These are phyloP conservation scores for Athene cunicularia DNA, from an alignment of 2,113 vertebrate genomes.

Conservation along the genomic window DNA sequence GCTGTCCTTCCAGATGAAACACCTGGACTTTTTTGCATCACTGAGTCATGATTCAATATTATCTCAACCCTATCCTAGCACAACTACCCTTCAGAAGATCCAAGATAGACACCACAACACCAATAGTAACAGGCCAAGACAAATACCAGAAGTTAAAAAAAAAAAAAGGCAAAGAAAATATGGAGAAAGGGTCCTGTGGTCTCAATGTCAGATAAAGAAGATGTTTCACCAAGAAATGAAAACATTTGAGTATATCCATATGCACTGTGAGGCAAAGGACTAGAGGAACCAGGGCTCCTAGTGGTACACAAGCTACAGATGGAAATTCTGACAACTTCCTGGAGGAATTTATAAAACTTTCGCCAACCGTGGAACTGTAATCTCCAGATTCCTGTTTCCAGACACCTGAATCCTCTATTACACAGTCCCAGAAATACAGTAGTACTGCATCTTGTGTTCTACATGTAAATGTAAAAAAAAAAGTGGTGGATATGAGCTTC, in stretches of 20 bases:
- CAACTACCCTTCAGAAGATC: not conserved
- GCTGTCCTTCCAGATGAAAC: not conserved
- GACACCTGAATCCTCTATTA: not conserved
- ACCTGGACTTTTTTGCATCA: not conserved
- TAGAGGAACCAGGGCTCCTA: not conserved
- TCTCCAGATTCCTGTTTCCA: not conserved
- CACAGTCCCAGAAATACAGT: not conserved
- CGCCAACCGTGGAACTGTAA: not conserved
- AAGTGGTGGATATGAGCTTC: not conserved
- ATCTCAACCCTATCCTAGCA: not conserved
- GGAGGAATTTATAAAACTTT: not conserved
- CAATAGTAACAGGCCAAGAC: not conserved
- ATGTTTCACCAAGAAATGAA: not conserved
- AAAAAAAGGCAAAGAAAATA: not conserved
- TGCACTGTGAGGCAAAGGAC: not conserved
- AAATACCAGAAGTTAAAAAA: not conserved
- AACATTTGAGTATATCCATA: not conserved
- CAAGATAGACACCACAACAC: slow-evolving; percentile 2
- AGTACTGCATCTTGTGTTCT: not conserved
- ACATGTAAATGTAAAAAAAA: not conserved
- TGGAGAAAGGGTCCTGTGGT: not conserved
- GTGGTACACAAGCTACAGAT: not conserved
- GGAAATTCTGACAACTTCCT: slow-evolving; percentile 20
- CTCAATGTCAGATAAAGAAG: not conserved
- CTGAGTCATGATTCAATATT: not conserved